phyloP scores from a whole-genome alignment of 2,888 invertebrate genomes.

The Diplolepis rosae region DNA sequence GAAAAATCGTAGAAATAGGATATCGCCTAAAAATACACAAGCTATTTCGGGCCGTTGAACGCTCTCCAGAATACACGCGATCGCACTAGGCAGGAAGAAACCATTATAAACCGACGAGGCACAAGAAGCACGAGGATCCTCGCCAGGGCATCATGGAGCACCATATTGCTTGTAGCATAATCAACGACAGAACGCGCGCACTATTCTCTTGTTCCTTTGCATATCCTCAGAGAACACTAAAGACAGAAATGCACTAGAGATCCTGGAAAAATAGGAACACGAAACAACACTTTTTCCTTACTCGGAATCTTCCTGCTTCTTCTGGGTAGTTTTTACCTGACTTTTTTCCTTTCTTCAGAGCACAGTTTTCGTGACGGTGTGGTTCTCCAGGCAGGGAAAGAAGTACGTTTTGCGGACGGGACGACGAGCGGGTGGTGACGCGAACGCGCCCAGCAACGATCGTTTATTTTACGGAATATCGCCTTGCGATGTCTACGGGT shows the following conservation, averaged over 20 bases:
- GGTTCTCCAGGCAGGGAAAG: slow-evolving; percentile 3
- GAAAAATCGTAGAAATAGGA: slow-evolving; percentile 59
- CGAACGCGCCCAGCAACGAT: slow-evolving; percentile 31
- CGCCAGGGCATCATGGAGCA: slow-evolving; percentile 2
- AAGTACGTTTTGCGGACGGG: slow-evolving; percentile 8
- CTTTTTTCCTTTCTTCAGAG: neutral
- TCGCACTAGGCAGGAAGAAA: slow-evolving; percentile 51
- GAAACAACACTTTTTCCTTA: neutral
- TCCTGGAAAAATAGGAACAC: neutral
- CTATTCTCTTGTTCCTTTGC: slow-evolving; percentile 1
- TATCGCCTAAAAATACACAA: slow-evolving; percentile 58
- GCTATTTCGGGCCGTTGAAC: slow-evolving; percentile 59
- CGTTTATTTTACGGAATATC: slow-evolving; percentile 15
- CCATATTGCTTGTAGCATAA: no score
- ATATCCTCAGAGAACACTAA: neutral
- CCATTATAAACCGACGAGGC: slow-evolving; percentile 45
- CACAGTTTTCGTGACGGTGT: neutral
- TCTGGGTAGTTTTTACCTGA: neutral
- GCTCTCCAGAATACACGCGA: slow-evolving; percentile 53
- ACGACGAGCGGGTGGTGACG: slow-evolving; percentile 26
- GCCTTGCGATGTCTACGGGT: slow-evolving; percentile 1
- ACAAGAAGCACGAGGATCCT: slow-evolving; percentile 27
- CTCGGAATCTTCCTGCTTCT: neutral
- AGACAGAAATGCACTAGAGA: neutral
- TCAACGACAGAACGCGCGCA: slow-evolving; percentile 4